phyloP scores from a whole-genome alignment of 2,113 vertebrate species.

The Furnarius figulus region DNA sequence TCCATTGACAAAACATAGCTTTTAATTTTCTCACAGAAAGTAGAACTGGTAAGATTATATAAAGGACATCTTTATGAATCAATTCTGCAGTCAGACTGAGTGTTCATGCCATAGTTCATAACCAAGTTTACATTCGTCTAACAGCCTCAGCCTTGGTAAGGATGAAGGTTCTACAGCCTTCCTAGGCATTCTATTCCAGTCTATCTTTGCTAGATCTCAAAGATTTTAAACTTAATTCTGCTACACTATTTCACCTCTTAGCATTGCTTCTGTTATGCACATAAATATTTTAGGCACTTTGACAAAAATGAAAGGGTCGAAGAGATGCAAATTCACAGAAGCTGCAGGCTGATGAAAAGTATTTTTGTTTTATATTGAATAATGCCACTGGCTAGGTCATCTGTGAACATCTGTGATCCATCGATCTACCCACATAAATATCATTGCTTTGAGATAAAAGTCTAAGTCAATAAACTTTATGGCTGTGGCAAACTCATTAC shows the following conservation, averaged over 20 bases:
- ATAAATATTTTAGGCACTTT: not conserved
- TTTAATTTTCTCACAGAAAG: not conserved
- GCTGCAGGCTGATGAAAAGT: not conserved
- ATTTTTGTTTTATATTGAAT: slow-evolving; percentile 6
- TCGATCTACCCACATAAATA: not conserved
- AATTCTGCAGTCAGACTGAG: not conserved
- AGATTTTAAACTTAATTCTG: not conserved
- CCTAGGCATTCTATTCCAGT: not conserved
- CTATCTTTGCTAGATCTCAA: not conserved
- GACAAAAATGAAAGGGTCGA: not conserved
- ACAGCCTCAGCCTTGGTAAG: not conserved
- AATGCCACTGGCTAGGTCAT: slow-evolving; percentile 20
- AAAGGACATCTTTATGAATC: not conserved
- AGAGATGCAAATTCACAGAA: not conserved
- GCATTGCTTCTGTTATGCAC: not conserved
- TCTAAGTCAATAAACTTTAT: slow-evolving; percentile 26
- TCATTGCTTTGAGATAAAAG: slow-evolving; percentile 20
- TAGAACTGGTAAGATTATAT: not conserved
- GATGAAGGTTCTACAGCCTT: not conserved
- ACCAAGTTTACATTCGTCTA: not conserved
- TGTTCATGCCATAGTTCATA: not conserved
- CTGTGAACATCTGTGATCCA: slow-evolving; percentile 21
- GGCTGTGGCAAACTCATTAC: not conserved
- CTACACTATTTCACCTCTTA: not conserved
- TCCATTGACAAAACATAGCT: not conserved